Evolutionary conservation across 2,113 vertebrate species (phyloP).

Genomic region (Gallinago jamesoni): DNA sequence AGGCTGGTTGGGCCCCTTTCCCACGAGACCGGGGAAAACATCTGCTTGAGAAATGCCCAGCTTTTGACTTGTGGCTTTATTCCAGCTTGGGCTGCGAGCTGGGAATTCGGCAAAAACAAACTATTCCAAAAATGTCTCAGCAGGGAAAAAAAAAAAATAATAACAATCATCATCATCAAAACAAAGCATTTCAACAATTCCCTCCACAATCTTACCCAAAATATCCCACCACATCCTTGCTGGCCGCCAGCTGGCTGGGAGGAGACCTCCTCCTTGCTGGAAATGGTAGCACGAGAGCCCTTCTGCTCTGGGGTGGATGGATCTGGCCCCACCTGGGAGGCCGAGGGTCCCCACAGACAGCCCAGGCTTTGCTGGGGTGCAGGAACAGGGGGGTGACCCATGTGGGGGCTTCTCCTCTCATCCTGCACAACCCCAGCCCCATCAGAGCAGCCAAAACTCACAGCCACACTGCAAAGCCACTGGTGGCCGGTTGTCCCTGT

Average conservation of each 20-base stretch:
- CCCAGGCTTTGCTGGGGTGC: background rate
- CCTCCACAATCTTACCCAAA: conserved; percentile 15
- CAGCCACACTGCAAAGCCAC: background rate
- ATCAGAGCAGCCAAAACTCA: background rate
- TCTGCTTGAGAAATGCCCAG: conserved; percentile 37
- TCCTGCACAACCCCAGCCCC: background rate
- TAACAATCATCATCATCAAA: background rate
- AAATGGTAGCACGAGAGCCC: background rate
- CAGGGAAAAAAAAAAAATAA: background rate
- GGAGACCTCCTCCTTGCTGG: background rate
- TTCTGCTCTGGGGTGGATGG: background rate
- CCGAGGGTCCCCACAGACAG: background rate
- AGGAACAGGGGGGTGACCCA: background rate
- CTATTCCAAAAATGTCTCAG: conserved; percentile 41
- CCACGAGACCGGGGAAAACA: background rate
- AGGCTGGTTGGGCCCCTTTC: background rate
- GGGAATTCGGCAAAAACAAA: conserved; percentile 47
- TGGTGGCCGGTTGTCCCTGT: accelerated
- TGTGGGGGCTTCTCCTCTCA: background rate
- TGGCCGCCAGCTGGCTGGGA: background rate
- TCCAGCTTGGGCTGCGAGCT: conserved; percentile 20
- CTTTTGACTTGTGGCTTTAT: conserved; percentile 19
- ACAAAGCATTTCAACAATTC: conserved; percentile 56
- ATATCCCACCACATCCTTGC: conserved; percentile 1
- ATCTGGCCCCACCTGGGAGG: background rate